Conservation (phyloP, 2,888 invertebrate genomes). For the Bombyx huttoni region DNA sequence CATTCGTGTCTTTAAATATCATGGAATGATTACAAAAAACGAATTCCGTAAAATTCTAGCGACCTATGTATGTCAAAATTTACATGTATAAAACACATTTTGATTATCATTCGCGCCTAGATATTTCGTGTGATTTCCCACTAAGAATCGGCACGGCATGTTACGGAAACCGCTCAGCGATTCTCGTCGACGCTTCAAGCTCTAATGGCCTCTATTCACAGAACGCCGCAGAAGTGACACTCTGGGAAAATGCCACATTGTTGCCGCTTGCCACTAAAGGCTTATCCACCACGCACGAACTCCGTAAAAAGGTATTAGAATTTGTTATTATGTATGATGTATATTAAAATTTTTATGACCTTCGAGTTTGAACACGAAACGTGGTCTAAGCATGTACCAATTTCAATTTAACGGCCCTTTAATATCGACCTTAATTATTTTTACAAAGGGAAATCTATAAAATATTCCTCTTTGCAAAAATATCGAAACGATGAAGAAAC, state of each 20-base stretch:
- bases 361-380: neutral
- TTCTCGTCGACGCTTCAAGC: constrained; percentile 8
- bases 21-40: too few species aligned
- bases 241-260: constrained; percentile 14
- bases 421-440: neutral
- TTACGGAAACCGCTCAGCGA: constrained; percentile 12
- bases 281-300: neutral
- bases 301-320: constrained; percentile 1
- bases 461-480: neutral
- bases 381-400: neutral
- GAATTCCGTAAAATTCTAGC: neutral
- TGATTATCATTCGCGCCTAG: constrained; percentile 5
- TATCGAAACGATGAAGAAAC: neutral
- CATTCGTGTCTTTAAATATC: too few species aligned
- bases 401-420: neutral
- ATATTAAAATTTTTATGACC: neutral
- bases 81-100: neutral
- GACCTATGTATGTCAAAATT: neutral
- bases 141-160: constrained; percentile 5
- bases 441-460: neutral
- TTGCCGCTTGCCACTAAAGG: constrained; percentile 3
- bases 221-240: constrained; percentile 14
- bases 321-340: neutral
- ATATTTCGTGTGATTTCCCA: constrained; percentile 19
- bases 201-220: constrained; percentile 20